A percentile compares a stretch with the other conserved stretches of the same genome.
Evolutionary conservation across 23 tunicate species (phyloP).

Genomic region (Halocynthia roretzi): DNA sequence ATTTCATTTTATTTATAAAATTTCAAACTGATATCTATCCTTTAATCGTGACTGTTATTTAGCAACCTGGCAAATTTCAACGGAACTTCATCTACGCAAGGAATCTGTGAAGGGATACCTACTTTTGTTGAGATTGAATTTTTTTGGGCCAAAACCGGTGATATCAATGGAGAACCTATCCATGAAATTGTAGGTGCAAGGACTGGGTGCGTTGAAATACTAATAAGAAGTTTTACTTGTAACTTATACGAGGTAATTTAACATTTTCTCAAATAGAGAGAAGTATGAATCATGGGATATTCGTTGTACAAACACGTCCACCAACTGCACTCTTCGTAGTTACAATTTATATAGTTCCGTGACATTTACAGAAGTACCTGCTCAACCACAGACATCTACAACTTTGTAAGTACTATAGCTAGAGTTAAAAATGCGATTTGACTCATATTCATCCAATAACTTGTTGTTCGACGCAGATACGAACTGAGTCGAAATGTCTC

Average conservation of each 20-base stretch:
- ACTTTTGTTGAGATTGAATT: constrained; percentile 43
- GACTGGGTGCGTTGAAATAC: constrained; percentile 25
- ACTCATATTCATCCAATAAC: not conserved
- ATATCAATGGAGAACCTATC: constrained; percentile 35
- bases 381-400: constrained; percentile 5
- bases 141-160: constrained; percentile 39
- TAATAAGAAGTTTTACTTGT: no score
- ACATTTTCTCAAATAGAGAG: no score
- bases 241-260: no score
- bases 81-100: constrained; percentile 4
- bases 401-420: constrained; percentile 30
- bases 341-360: not conserved
- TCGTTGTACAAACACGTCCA: no score
- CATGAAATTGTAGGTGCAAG: constrained; percentile 58
- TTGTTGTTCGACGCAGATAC: constrained; percentile 16
- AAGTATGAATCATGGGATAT: no score
- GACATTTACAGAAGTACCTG: no score
- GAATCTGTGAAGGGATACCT: constrained; percentile 60
- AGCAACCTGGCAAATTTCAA: no score
- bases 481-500: constrained; percentile 29
- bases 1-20: no score
- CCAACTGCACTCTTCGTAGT: not conserved
- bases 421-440: not conserved
- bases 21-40: no score
- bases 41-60: no score